Evolutionary conservation across 1,140 invertebrate genomes (phyloP), one percentile per base, ranked within the genome.

Genomic region (Macrobrachium rosenbergii): DNA sequence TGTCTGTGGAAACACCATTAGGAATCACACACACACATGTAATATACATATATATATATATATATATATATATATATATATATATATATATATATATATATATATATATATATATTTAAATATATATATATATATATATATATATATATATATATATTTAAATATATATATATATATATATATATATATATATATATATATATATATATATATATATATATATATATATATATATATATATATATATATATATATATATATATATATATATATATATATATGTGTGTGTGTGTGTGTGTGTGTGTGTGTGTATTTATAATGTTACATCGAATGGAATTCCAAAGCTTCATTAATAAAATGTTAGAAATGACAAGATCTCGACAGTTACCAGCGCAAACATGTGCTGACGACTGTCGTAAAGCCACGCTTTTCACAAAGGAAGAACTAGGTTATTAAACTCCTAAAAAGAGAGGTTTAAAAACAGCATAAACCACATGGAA

Each of bases 51-150:
- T 69, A 69, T 69, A 69, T 69, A 69, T 69, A 69, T 5, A 69
- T 69, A 69, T 69, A 69, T 69, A 69, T 69, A 69, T 69, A 69
- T 69, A 69, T 69, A 17, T 69, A 69, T 69, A 17, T 69, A 69
- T 69, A 69, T 69, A 17, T 17, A 69, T 69, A 69, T 69, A 69
- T 69, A 69, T 69, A 69, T 69, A 67, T 69, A 69, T 28, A 69
- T 11, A 69, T 11, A 69, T 11, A 69, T 11, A 69, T 11, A 28
- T 11, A 28, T 11, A 28, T 11, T 3, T 11, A 28, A 0, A 28
- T 8, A 52, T 8, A 52, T 12, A 52, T 52, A 52, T 12, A 52
- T 12, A 52, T 12, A 2, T 12, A 52, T 69, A 28, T 69, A 28
- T 67, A 23, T 67, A 28, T 17, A 28, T 12, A 28, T 69, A 28